phyloP scores from a whole-genome alignment of 2,113 vertebrate species.

The Serinus canaria region DNA sequence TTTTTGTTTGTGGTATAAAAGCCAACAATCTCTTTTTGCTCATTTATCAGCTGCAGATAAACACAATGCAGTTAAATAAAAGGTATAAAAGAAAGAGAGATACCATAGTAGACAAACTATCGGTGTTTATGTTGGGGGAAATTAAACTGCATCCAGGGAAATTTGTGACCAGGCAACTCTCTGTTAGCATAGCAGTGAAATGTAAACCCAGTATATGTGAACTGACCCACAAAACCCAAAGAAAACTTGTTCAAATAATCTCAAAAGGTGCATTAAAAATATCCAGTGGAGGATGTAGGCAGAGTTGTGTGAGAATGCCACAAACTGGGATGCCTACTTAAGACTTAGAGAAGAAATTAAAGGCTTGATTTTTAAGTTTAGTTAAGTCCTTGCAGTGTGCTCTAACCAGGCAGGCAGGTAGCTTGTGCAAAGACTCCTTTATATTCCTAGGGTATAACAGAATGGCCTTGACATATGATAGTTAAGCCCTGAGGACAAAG shows the following conservation, averaged over 20 bases:
- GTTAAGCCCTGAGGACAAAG: background rate
- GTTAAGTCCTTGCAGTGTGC: background rate
- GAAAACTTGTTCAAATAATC: background rate
- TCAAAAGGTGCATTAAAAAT: background rate
- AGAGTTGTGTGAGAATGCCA: background rate
- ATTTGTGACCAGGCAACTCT: background rate
- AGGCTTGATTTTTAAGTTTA: background rate
- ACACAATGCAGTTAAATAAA: background rate
- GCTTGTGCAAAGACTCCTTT: background rate
- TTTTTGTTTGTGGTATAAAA: background rate
- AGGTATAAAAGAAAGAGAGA: background rate
- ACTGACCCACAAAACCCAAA: background rate
- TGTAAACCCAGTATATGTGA: background rate
- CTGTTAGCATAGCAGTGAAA: background rate
- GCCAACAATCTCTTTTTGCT: background rate
- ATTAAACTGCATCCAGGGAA: background rate
- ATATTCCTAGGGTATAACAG: background rate
- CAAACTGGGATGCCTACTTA: background rate
- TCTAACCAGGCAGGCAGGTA: background rate
- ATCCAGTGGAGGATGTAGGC: background rate
- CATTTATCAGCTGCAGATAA: background rate
- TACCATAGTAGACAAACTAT: background rate
- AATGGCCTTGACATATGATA: background rate
- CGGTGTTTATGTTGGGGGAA: background rate
- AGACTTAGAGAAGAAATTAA: background rate